phyloP scores from a whole-genome alignment of 1,140 invertebrate genomes.

The Bombus superbus region DNA sequence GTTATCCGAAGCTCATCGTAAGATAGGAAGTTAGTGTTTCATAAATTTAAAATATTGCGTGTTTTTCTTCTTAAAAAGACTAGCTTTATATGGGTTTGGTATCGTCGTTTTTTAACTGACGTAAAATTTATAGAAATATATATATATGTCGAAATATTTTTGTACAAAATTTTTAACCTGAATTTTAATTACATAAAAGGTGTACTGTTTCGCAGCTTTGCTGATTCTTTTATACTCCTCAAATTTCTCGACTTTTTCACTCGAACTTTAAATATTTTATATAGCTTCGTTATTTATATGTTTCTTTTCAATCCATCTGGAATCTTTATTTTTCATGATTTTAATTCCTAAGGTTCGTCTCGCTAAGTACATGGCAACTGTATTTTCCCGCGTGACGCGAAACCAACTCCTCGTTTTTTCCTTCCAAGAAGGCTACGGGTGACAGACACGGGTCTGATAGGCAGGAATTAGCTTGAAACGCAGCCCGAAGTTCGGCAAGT shows the following conservation, averaged over 20 bases:
- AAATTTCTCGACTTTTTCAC: no score
- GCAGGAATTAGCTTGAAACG: slow-evolving; percentile 44
- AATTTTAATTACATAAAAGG: no score
- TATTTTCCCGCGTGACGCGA: not conserved
- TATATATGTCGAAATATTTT: no score
- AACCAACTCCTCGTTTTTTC: not conserved
- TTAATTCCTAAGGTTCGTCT: not conserved
- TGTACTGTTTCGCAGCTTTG: not conserved
- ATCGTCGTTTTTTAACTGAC: no score
- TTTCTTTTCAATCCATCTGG: not conserved
- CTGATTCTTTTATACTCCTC: no score
- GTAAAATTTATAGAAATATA: no score
- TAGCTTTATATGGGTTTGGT: no score
- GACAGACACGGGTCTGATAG: slow-evolving; percentile 29
- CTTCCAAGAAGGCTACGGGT: not conserved
- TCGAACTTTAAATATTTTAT: not conserved
- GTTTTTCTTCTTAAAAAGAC: no score
- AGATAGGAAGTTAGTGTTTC: no score
- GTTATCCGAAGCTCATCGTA: no score
- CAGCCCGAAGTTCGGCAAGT: slow-evolving; percentile 56
- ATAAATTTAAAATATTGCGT: no score
- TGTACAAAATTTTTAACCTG: no score
- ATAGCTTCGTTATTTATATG: not conserved
- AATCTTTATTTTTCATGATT: not conserved
- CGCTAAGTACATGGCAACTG: not conserved